Percentiles rank a stretch among this genome's conserved stretches.
These are phyloP conservation scores for Gorsachius goisagi DNA, from an alignment of 2,113 vertebrate species.

Conservation along the genomic window DNA sequence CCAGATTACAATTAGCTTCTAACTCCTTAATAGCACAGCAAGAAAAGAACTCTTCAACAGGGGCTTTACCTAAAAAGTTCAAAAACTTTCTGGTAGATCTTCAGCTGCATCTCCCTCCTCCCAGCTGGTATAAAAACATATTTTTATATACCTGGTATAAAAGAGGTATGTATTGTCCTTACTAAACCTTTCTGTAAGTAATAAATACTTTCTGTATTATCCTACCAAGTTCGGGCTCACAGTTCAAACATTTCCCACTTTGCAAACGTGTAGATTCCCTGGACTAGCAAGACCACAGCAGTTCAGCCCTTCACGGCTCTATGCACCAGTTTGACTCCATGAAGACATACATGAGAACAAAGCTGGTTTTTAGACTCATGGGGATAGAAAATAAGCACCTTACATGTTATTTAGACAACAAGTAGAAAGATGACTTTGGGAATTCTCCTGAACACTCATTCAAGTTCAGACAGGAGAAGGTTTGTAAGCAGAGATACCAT, in stretches of 20 bases:
- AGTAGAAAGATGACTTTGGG: not conserved
- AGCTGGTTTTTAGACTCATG: not conserved
- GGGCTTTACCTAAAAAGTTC: not conserved
- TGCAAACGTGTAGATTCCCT: not conserved
- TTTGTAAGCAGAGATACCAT: not conserved
- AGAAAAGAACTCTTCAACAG: accelerated
- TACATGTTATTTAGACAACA: not conserved
- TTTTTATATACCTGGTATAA: not conserved
- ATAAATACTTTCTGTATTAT: not conserved
- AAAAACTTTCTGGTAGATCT: not conserved
- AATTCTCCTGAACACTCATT: not conserved
- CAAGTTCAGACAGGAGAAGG: not conserved
- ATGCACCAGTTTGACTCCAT: not conserved
- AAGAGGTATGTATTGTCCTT: accelerated
- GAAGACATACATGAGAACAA: not conserved
- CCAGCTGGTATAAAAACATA: not conserved
- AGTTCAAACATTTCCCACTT: not conserved
- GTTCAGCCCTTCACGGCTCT: not conserved
- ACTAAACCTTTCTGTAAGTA: not conserved
- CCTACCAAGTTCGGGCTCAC: not conserved
- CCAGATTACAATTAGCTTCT: not conserved
- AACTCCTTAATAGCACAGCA: not conserved
- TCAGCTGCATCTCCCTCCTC: not conserved
- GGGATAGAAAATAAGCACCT: not conserved
- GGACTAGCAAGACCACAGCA: not conserved